These are phyloP conservation scores for Eptesicus fuscus DNA, from an alignment of 2,113 vertebrate species.

Conservation along the genomic window DNA sequence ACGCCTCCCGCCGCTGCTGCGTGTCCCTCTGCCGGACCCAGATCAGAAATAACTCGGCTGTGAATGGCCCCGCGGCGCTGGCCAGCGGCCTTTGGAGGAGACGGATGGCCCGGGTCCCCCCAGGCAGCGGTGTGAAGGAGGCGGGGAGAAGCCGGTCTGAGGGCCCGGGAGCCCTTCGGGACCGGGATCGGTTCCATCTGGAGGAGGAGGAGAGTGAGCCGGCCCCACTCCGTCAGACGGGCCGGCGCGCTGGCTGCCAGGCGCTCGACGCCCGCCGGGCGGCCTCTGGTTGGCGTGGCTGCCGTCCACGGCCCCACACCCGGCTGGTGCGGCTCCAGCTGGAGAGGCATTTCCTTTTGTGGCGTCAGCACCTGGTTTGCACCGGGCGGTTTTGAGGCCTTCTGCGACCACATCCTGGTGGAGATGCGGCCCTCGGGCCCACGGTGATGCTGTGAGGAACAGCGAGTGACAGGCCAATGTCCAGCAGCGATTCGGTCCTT, in stretches of 20 bases:
- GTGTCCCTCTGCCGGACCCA: constrained; percentile 60
- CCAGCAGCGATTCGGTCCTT: accelerated
- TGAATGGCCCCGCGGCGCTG: constrained; percentile 48
- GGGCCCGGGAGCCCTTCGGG: not conserved
- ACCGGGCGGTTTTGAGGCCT: not conserved
- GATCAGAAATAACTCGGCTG: constrained; percentile 72
- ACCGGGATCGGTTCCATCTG: not conserved
- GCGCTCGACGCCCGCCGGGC: not conserved
- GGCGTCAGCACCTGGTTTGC: not conserved
- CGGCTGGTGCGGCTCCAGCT: constrained; percentile 24
- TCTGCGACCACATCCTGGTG: not conserved
- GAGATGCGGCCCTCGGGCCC: not conserved
- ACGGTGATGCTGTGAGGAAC: not conserved
- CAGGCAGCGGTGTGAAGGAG: constrained; percentile 47
- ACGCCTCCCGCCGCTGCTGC: constrained; percentile 71
- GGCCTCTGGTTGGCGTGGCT: not conserved
- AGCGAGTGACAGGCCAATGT: accelerated
- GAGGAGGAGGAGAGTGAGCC: not conserved
- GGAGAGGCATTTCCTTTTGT: not conserved
- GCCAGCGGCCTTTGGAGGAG: constrained; percentile 56
- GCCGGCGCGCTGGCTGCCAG: not conserved
- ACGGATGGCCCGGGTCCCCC: constrained; percentile 17
- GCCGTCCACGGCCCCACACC: not conserved
- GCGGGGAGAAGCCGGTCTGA: not conserved
- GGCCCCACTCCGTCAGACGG: not conserved